Percentiles rank a stretch among this genome's conserved stretches.
phyloP scores from a whole-genome alignment of 2,888 invertebrate genomes.

The Drosophila macrospina region DNA sequence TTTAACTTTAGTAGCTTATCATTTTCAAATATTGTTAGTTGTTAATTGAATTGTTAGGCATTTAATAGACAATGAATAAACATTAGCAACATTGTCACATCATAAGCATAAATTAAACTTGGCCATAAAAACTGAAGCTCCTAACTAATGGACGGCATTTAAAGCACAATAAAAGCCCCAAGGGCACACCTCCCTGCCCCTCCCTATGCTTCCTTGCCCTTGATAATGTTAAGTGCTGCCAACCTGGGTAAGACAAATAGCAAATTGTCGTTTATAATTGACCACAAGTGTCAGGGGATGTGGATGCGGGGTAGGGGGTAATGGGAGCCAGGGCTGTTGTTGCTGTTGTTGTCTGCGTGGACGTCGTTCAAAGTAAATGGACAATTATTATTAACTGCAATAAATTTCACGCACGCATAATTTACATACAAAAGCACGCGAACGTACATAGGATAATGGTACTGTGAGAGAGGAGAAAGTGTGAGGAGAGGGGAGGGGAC shows the following conservation, averaged over 20 bases:
- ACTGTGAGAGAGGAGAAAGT: too few relatives aligned
- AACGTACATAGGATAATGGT: constrained; percentile 45
- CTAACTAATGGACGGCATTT: constrained; percentile 68
- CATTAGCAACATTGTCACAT: constrained; percentile 68
- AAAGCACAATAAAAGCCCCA: constrained; percentile 63
- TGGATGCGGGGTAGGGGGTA: too few relatives aligned
- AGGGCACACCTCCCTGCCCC: constrained; percentile 25
- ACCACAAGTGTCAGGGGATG: constrained; percentile 60
- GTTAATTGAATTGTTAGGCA: constrained; percentile 12
- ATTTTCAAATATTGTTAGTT: not conserved
- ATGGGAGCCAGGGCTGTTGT: not conserved
- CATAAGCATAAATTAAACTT: constrained; percentile 69
- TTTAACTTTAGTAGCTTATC: not conserved
- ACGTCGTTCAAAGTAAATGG: constrained; percentile 73
- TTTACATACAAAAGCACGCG: constrained; percentile 72
- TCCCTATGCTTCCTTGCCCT: not conserved
- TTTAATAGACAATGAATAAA: constrained; percentile 17
- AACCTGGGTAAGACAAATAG: constrained; percentile 73
- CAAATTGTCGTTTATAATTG: constrained; percentile 76
- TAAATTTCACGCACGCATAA: constrained; percentile 81
- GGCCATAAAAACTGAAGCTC: constrained; percentile 42
- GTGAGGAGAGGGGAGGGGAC: too few relatives aligned
- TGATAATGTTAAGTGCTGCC: constrained; percentile 21
- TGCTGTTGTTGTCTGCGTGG: constrained; percentile 36
- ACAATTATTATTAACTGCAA: constrained; percentile 82